These are phyloP conservation scores for Heterotilapia buettikoferi DNA, from an alignment of 2,113 vertebrate genomes.

Conservation along the genomic window DNA sequence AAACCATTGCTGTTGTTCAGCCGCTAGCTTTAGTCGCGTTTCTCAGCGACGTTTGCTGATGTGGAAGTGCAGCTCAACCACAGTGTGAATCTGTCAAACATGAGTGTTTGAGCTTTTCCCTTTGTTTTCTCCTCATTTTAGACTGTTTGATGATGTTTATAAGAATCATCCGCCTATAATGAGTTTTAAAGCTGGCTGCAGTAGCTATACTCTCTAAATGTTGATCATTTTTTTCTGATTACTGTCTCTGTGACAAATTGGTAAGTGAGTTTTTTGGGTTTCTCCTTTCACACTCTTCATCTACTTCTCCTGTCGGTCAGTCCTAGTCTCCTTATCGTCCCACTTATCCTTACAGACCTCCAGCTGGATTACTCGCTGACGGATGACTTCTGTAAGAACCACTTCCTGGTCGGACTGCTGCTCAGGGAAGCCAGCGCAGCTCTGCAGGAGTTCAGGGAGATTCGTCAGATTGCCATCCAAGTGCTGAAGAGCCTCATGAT, in stretches of 20 bases:
- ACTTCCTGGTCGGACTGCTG: slow-evolving; percentile 93
- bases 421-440: slow-evolving; percentile 89
- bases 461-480: slow-evolving; percentile 86
- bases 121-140: neutral
- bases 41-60: neutral
- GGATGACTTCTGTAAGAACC: slow-evolving; percentile 96
- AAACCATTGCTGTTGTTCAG: neutral
- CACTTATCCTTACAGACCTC: slow-evolving; percentile 77
- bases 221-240: neutral
- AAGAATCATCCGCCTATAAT: neutral
- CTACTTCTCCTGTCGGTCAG: neutral
- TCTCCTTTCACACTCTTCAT: neutral
- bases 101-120: neutral
- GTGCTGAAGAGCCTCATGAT: slow-evolving; percentile 96
- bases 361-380: slow-evolving; percentile 94
- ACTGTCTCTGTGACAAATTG: neutral
- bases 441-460: slow-evolving; percentile 89
- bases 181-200: neutral
- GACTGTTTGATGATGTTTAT: neutral
- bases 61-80: neutral
- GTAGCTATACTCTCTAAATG: neutral
- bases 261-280: neutral
- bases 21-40: neutral
- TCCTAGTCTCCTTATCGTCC: neutral
- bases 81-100: neutral